Percentiles rank a stretch among this genome's conserved stretches.
These are phyloP conservation scores for Dorcus parallelipipedus DNA, from an alignment of 2,888 invertebrate species.

Conservation along the genomic window DNA sequence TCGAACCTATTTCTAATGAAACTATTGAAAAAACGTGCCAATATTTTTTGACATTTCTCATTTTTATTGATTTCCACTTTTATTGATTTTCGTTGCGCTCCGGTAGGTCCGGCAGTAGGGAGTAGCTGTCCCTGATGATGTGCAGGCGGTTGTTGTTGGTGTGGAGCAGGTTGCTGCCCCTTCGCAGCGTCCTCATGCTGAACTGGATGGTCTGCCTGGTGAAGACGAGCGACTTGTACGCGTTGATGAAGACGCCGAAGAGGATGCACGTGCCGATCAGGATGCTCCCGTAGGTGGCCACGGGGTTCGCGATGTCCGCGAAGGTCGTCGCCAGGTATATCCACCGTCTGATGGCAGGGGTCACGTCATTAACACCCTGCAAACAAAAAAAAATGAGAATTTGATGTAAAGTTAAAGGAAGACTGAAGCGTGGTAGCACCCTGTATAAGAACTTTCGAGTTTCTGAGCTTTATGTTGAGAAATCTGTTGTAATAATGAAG, in stretches of 20 bases:
- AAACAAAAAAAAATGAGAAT: conserved; percentile 18
- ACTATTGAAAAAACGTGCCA: no score
- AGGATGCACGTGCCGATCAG: conserved; percentile 64
- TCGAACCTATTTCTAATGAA: no score
- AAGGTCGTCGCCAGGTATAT: conserved; percentile 77
- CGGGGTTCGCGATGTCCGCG: conserved; percentile 67
- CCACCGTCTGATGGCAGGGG: conserved; percentile 77
- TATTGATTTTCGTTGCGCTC: not conserved
- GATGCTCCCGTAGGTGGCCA: conserved; percentile 70
- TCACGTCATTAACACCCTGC: conserved; percentile 73
- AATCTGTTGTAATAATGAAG: no score
- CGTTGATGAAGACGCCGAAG: conserved; percentile 64
- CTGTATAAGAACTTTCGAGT: not conserved
- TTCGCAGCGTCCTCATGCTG: conserved; percentile 67
- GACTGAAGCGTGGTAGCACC: not conserved
- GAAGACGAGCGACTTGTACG: conserved; percentile 72
- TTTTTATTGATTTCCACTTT: no score
- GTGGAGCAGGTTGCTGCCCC: conserved; percentile 61
- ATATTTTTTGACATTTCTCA: no score
- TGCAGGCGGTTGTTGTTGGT: conserved; percentile 59
- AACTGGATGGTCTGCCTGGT: conserved; percentile 74
- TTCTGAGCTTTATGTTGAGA: no score
- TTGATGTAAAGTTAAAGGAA: not conserved
- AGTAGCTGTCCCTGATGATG: conserved; percentile 58
- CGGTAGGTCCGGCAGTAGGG: conserved; percentile 41